Evolutionary conservation across 2,888 invertebrate species (phyloP).

Genomic region (Endotricha flammealis): DNA sequence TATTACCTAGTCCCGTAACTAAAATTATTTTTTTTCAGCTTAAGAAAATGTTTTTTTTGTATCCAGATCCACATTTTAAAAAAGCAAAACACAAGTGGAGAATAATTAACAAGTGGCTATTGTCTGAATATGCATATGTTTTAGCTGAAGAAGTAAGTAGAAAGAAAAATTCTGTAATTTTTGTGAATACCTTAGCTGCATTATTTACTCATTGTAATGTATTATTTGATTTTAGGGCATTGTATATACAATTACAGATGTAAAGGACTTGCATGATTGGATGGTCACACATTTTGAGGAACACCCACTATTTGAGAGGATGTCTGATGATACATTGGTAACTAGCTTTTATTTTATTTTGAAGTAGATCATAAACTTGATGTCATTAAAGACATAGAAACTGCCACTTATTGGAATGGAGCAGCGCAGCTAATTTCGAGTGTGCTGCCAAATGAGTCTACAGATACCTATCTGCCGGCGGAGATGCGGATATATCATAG

Average conservation of each 20-base stretch:
- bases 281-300: slow-evolving; percentile 94
- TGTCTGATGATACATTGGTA: slow-evolving; percentile 88
- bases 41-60: slow-evolving; percentile 98
- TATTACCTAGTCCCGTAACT: no score
- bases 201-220: no score
- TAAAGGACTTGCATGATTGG: slow-evolving; percentile 97
- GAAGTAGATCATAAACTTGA: no score
- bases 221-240: slow-evolving; percentile 83
- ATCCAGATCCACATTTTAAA: slow-evolving; percentile 99
- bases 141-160: slow-evolving; percentile 86
- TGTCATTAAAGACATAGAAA: no score
- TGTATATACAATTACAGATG: slow-evolving; percentile 98
- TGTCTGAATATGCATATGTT: slow-evolving; percentile 98
- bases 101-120: slow-evolving; percentile 93
- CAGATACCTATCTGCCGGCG: no score
- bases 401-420: no score
- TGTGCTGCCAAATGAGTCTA: no score
- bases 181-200: no score
- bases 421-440: no score
- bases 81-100: slow-evolving; percentile 99
- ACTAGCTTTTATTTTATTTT: slow-evolving; percentile 23
- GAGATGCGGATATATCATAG: no score
- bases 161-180: no score
- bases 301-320: slow-evolving; percentile 91
- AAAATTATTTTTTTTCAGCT: slow-evolving; percentile 79